These are phyloP conservation scores for Chymomyza costata DNA, from an alignment of 1,140 invertebrate species.

Conservation along the genomic window DNA sequence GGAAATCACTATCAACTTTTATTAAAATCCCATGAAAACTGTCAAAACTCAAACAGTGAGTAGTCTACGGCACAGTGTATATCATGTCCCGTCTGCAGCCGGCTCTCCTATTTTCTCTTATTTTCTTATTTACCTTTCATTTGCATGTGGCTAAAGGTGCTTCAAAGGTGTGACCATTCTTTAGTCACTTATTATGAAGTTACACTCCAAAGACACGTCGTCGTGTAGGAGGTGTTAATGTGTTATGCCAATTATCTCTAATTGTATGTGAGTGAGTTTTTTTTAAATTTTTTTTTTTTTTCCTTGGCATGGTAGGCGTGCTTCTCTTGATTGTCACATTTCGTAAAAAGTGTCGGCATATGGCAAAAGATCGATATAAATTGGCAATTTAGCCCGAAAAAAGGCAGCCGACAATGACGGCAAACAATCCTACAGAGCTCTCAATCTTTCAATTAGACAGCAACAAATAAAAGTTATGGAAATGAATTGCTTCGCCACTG, in stretches of 20 bases:
- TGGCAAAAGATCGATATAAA: conserved; percentile 49
- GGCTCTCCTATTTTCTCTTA: conserved; percentile 28
- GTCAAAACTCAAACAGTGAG: too few relatives aligned
- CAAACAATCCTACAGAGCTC: conserved; percentile 8
- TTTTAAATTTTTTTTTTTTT: too few relatives aligned
- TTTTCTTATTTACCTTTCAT: neutral
- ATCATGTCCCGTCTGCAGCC: too few relatives aligned
- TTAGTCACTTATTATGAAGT: conserved; percentile 33
- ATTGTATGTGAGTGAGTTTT: neutral
- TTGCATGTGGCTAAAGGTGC: conserved; percentile 15
- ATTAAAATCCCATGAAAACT: too few relatives aligned
- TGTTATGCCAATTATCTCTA: conserved; percentile 15
- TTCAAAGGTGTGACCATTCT: conserved; percentile 42
- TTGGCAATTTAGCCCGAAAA: conserved; percentile 62
- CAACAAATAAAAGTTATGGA: conserved; percentile 57
- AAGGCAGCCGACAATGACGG: conserved; percentile 21
- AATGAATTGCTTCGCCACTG: conserved; percentile 49
- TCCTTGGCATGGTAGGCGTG: too few relatives aligned
- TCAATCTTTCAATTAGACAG: conserved; percentile 34
- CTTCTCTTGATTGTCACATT: too few relatives aligned
- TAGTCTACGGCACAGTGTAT: too few relatives aligned
- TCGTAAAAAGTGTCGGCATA: too few relatives aligned
- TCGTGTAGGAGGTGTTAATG: conserved; percentile 44
- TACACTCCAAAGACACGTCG: neutral
- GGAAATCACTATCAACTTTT: too few relatives aligned